Conservation (phyloP, 2,888 invertebrate genomes). For the Micropterix aruncella region DNA sequence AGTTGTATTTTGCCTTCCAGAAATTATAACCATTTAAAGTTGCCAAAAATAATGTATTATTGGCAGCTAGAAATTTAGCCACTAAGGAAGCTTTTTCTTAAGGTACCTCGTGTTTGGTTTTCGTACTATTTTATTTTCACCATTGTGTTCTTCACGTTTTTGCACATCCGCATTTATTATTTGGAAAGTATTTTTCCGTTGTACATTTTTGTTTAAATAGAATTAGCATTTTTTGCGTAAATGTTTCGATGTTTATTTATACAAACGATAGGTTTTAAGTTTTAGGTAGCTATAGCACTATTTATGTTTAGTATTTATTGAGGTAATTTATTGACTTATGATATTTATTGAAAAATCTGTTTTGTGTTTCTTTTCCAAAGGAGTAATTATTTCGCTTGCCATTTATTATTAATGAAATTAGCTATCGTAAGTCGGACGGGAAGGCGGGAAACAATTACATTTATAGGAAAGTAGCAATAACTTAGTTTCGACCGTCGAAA, state of each 20-base stretch:
- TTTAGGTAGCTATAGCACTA: not conserved
- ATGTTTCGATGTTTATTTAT: not conserved
- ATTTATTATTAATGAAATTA: not conserved
- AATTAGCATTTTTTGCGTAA: not conserved
- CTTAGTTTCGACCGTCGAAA: not conserved
- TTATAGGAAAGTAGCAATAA: not conserved
- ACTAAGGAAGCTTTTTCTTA: not conserved
- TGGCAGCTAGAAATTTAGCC: not conserved
- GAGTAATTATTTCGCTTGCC: not conserved
- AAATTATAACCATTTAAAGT: not conserved
- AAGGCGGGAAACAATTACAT: not conserved
- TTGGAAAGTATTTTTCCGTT: too few species aligned
- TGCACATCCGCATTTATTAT: slow-evolving; percentile 8
- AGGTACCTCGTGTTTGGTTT: not conserved
- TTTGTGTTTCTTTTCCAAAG: not conserved
- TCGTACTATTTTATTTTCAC: slow-evolving; percentile 4
- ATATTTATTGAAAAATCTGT: not conserved
- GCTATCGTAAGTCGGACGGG: not conserved
- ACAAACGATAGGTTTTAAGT: not conserved
- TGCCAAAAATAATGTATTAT: not conserved
- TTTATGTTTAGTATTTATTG: not conserved
- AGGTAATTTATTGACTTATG: not conserved
- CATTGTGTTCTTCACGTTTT: slow-evolving; percentile 4
- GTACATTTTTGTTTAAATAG: not conserved
- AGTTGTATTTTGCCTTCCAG: not conserved